Conservation (phyloP, 2,888 invertebrate genomes). For the Asteroscopus sphinx region DNA sequence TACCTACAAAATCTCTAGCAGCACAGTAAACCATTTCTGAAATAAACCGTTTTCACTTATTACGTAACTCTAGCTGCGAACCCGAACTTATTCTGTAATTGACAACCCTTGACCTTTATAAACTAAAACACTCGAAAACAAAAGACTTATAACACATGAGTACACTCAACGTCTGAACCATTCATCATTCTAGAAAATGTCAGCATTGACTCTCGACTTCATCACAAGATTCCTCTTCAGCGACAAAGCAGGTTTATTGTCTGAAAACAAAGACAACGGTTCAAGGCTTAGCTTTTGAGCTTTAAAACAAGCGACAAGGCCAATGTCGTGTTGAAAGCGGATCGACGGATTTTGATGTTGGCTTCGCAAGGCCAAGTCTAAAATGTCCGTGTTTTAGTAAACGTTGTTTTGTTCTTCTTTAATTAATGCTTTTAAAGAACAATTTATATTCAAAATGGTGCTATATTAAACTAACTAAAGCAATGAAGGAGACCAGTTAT, state of each 20-base stretch:
- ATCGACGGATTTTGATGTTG: constrained; percentile 43
- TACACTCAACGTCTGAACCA: constrained; percentile 74
- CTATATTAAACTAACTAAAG: too few relatives aligned
- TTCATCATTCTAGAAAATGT: constrained; percentile 74
- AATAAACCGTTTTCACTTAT: constrained; percentile 2
- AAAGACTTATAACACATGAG: constrained; percentile 70
- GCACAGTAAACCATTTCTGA: not conserved
- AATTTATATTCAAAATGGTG: constrained; percentile 21
- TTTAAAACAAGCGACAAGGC: constrained; percentile 68
- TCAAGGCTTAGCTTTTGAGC: constrained; percentile 72
- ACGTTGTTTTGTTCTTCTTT: constrained; percentile 17
- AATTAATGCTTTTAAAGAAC: constrained; percentile 20
- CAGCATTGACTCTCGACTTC: constrained; percentile 64
- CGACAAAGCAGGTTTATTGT: constrained; percentile 82
- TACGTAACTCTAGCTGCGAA: not conserved
- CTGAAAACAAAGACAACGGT: constrained; percentile 82
- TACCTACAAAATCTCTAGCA: too few relatives aligned
- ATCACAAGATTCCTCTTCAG: constrained; percentile 73
- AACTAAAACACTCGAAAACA: constrained; percentile 62
- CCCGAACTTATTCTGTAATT: constrained; percentile 23
- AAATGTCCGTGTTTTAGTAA: constrained; percentile 25
- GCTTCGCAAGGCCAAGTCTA: constrained; percentile 22
- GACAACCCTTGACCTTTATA: constrained; percentile 59
- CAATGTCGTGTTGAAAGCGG: constrained; percentile 51
- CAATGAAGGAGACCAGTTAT: too few relatives aligned